Percentiles rank a stretch among this genome's conserved stretches.
These are phyloP conservation scores for Pollicipes pollicipes DNA, from an alignment of 1,140 invertebrate genomes.

Conservation along the genomic window DNA sequence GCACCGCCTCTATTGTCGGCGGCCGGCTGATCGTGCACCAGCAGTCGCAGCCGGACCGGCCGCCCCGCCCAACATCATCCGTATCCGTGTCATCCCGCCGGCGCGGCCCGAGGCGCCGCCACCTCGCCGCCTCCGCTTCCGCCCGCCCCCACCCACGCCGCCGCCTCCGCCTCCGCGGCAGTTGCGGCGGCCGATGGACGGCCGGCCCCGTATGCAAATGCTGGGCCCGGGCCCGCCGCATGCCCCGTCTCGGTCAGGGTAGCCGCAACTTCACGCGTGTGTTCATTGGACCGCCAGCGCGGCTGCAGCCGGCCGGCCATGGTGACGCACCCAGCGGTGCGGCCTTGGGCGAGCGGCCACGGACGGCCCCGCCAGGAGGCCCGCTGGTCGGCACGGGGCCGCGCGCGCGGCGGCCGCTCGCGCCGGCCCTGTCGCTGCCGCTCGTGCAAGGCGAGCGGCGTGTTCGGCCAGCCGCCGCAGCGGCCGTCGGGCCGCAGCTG, in stretches of 20 bases:
- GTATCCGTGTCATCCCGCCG: background rate
- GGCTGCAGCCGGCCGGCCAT: too few relatives aligned
- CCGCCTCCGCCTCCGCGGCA: too few relatives aligned
- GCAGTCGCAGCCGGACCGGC: constrained; percentile 1
- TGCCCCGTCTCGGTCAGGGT: background rate
- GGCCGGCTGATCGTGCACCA: background rate
- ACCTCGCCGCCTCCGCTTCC: too few relatives aligned
- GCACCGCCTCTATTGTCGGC: background rate
- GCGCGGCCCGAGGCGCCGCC: too few relatives aligned
- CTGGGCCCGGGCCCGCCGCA: background rate
- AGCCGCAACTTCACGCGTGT: background rate
- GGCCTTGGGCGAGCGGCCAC: background rate
- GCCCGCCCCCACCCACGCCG: too few relatives aligned
- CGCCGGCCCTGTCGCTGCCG: background rate
- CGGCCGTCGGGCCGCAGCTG: background rate
- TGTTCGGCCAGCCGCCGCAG: background rate
- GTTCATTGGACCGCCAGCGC: background rate
- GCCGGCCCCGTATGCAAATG: background rate
- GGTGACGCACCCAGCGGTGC: background rate
- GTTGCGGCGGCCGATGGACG: background rate
- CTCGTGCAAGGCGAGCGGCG: background rate
- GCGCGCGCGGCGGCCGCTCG: too few relatives aligned
- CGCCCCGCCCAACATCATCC: constrained; percentile 1
- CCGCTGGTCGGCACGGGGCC: too few relatives aligned
- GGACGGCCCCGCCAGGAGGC: background rate